Percentiles rank a stretch among this genome's conserved stretches.
Evolutionary conservation across 2,888 invertebrate species (phyloP).

Genomic region (Drosophila neutralis): DNA sequence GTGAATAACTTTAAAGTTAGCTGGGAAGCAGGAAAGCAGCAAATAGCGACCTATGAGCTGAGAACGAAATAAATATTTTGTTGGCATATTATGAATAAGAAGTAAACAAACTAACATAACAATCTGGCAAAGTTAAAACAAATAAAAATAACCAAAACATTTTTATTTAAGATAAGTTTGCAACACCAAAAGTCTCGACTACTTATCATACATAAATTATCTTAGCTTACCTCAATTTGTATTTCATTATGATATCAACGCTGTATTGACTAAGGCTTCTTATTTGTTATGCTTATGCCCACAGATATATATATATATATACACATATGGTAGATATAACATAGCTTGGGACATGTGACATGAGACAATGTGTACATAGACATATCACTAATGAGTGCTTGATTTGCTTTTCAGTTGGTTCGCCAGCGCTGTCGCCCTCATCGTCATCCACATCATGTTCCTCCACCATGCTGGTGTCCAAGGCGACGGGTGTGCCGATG

Average conservation of each 20-base stretch:
- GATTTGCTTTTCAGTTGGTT: constrained; percentile 62
- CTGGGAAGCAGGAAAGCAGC: background rate
- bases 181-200: too few relatives aligned
- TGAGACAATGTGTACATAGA: background rate
- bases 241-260: background rate
- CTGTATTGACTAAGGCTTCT: too few relatives aligned
- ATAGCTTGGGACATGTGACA: background rate
- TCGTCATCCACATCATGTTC: constrained; percentile 82
- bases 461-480: constrained; percentile 81
- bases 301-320: background rate
- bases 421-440: constrained; percentile 81
- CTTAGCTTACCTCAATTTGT: background rate
- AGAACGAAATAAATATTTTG: background rate
- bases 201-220: background rate
- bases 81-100: background rate
- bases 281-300: too few relatives aligned
- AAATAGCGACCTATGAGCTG: background rate
- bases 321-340: background rate
- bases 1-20: background rate
- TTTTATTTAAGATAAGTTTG: too few relatives aligned
- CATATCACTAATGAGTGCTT: constrained; percentile 5
- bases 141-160: too few relatives aligned
- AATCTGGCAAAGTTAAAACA: background rate
- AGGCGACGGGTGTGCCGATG: constrained; percentile 76
- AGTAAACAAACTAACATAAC: background rate